Evolutionary conservation across 2,113 vertebrate genomes (phyloP).

Genomic region (Tragelaphus imberbis): DNA sequence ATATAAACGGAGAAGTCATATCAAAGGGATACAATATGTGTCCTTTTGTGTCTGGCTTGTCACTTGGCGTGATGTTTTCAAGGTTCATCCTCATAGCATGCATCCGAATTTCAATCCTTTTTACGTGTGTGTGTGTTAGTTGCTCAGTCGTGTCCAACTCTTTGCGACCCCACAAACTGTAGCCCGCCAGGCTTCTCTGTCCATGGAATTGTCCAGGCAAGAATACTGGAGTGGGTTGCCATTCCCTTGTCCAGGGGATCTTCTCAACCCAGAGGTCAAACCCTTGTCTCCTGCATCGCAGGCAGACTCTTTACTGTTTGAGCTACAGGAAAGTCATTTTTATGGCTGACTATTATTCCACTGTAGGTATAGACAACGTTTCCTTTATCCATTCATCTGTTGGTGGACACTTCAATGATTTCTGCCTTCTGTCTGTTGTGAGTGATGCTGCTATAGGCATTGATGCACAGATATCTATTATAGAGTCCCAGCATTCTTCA

Average conservation of each 20-base stretch:
- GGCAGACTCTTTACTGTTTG: not conserved
- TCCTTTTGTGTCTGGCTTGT: not conserved
- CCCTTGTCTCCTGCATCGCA: not conserved
- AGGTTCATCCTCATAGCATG: not conserved
- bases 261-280: not conserved
- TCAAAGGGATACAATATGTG: fast-evolving
- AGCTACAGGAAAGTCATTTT: not conserved
- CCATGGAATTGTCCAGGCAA: not conserved
- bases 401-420: fast-evolving
- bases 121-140: fast-evolving
- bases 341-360: not conserved
- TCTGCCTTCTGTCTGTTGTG: not conserved
- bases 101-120: not conserved
- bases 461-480: not conserved
- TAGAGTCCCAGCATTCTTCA: not conserved
- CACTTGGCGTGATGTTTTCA: not conserved
- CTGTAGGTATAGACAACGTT: fast-evolving
- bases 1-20: not conserved
- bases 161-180: not conserved
- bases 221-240: not conserved
- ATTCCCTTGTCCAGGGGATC: not conserved
- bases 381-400: not conserved
- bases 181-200: not conserved
- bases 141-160: fast-evolving
- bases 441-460: fast-evolving